Evolutionary conservation across 2,113 vertebrate species (phyloP).

Genomic region (Neodontobutis hainanensis): DNA sequence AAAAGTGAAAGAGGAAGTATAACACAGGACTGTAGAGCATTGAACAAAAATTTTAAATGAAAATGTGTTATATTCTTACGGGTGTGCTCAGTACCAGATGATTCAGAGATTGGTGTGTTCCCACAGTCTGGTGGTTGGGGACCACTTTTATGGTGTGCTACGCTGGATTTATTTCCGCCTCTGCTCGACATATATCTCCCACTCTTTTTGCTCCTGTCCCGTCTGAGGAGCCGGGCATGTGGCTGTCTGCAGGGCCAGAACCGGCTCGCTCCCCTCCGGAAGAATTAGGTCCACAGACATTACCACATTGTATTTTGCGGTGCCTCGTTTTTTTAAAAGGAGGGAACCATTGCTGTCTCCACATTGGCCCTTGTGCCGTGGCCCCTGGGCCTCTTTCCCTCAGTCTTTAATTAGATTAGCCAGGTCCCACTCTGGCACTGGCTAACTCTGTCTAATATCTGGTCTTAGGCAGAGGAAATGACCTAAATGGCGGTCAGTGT

Average conservation of each 20-base stretch:
- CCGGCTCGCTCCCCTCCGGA: constrained; percentile 76
- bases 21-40: no score
- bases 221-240: constrained; percentile 58
- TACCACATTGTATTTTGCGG: constrained; percentile 82
- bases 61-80: no score
- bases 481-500: constrained; percentile 78
- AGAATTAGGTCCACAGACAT: constrained; percentile 83
- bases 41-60: no score
- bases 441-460: constrained; percentile 75
- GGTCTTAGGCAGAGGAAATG: constrained; percentile 77
- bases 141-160: constrained; percentile 59
- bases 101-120: no score
- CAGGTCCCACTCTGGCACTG: constrained; percentile 73
- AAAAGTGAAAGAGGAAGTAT: no score
- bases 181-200: constrained; percentile 75
- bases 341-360: constrained; percentile 70
- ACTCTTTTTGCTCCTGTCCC: constrained; percentile 26
- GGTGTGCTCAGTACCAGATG: no score
- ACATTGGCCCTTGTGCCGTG: constrained; percentile 55
- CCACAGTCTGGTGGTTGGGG: neutral
- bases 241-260: constrained; percentile 63
- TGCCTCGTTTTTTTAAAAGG: constrained; percentile 63
- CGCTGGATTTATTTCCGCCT: constrained; percentile 74
- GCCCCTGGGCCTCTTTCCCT: constrained; percentile 71
- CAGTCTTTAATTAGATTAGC: constrained; percentile 82